These are phyloP conservation scores for Ancistrus triradiatus DNA, from an alignment of 2,113 vertebrate genomes.

Conservation along the genomic window DNA sequence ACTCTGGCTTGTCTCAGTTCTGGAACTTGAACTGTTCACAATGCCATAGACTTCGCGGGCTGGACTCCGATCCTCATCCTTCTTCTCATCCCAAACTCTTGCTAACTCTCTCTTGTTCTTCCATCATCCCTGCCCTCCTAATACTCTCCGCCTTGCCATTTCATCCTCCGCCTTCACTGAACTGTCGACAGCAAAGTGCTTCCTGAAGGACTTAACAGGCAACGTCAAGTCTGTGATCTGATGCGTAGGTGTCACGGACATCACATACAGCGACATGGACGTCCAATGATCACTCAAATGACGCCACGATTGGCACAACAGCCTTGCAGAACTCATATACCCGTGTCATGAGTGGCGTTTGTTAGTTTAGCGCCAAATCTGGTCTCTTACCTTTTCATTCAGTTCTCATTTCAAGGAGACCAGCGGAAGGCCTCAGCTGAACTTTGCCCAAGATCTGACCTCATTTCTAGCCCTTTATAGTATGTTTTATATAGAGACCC, in stretches of 20 bases:
- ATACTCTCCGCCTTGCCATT: constrained; percentile 26
- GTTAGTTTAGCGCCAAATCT: constrained; percentile 19
- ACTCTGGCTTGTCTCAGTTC: constrained; percentile 69
- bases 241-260: constrained; percentile 25
- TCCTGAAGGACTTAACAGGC: constrained; percentile 28
- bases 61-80: constrained; percentile 62
- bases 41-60: constrained; percentile 74
- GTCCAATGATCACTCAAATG: too few relatives aligned
- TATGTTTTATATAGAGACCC: constrained; percentile 42
- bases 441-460: constrained; percentile 53
- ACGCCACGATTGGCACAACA: too few relatives aligned
- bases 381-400: constrained; percentile 37
- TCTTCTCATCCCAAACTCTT: constrained; percentile 17
- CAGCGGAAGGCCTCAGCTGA: constrained; percentile 36
- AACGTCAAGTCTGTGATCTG: too few relatives aligned
- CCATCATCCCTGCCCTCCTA: constrained; percentile 23
- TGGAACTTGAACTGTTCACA: constrained; percentile 68
- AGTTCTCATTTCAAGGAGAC: constrained; percentile 42
- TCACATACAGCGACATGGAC: constrained; percentile 9
- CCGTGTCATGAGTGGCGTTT: not conserved
- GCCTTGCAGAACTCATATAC: constrained; percentile 27
- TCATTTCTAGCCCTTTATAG: constrained; percentile 56
- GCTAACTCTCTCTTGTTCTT: constrained; percentile 4
- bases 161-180: constrained; percentile 45
- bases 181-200: constrained; percentile 56